Conservation (phyloP, 2,113 vertebrate genomes). For the Pimephales promelas region DNA sequence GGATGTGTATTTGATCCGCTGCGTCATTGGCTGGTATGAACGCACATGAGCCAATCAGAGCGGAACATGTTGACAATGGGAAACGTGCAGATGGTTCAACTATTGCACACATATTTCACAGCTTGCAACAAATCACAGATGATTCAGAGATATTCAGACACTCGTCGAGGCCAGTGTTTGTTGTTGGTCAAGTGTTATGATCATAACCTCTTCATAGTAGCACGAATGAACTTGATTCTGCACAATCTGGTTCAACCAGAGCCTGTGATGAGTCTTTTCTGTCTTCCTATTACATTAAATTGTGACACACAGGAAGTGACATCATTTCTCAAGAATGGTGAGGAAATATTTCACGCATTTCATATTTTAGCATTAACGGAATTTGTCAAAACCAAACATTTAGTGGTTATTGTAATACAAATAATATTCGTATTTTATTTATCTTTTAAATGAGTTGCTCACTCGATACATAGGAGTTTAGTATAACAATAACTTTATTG, state of each 20-base stretch:
- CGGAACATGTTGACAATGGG: not conserved
- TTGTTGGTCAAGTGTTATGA: not conserved
- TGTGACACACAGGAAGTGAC: not conserved
- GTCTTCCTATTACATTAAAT: not conserved
- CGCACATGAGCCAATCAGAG: not conserved
- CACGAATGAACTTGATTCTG: not conserved
- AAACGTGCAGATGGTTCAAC: not conserved
- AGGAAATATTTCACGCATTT: not conserved
- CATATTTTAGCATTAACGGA: not conserved
- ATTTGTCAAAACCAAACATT: not conserved
- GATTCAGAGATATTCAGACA: conserved; percentile 8
- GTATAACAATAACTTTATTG: no score
- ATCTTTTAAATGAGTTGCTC: no score
- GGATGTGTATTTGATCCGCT: no score
- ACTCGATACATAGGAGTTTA: no score
- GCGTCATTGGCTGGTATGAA: not conserved
- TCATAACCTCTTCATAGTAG: not conserved
- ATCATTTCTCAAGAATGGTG: not conserved
- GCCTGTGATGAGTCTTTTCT: not conserved
- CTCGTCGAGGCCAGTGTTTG: not conserved
- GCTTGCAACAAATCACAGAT: conserved; percentile 20
- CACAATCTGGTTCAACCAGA: not conserved
- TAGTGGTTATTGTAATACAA: not conserved
- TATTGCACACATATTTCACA: not conserved
- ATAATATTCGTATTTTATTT: no score